These are phyloP conservation scores for Palythoa caribaeorum DNA, from an alignment of 92 coral and sea anemone species.

Conservation along the genomic window DNA sequence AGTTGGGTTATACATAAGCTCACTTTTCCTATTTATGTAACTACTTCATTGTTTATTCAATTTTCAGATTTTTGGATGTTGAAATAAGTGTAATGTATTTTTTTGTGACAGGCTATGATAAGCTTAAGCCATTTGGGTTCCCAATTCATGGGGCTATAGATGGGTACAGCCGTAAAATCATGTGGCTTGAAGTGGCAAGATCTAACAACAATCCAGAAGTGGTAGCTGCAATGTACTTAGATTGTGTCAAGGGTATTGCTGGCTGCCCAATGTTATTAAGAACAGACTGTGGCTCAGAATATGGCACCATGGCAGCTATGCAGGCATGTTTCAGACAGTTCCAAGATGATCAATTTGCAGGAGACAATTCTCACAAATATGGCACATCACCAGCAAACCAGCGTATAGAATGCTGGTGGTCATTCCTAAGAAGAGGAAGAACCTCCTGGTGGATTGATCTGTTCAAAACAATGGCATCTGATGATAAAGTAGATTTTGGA, in stretches of 20 bases:
- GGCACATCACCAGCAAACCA: slow-evolving; percentile 50
- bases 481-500: slow-evolving; percentile 50
- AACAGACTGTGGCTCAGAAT: slow-evolving; percentile 2
- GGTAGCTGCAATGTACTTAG: slow-evolving; percentile 2
- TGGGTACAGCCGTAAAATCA: slow-evolving; percentile 6
- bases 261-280: slow-evolving; percentile 13
- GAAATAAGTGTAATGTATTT: slow-evolving; percentile 9
- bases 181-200: slow-evolving; percentile 3
- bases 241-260: neutral
- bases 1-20: slow-evolving; percentile 1
- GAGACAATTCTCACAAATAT: slow-evolving; percentile 3
- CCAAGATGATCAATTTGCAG: slow-evolving; percentile 1
- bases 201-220: slow-evolving; percentile 1
- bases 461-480: slow-evolving; percentile 46
- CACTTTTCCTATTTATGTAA: neutral
- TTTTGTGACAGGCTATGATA: slow-evolving; percentile 9
- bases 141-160: slow-evolving; percentile 21
- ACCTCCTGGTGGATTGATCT: slow-evolving; percentile 61
- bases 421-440: slow-evolving; percentile 43
- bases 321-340: slow-evolving; percentile 2
- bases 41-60: neutral
- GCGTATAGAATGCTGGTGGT: slow-evolving; percentile 59
- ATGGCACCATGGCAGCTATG: neutral
- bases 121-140: slow-evolving; percentile 20
- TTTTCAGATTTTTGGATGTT: slow-evolving; percentile 15